Evolutionary conservation across 2,888 invertebrate genomes (phyloP), one percentile per base, ranked within the genome.

Genomic region (Synergus umbraculus): DNA sequence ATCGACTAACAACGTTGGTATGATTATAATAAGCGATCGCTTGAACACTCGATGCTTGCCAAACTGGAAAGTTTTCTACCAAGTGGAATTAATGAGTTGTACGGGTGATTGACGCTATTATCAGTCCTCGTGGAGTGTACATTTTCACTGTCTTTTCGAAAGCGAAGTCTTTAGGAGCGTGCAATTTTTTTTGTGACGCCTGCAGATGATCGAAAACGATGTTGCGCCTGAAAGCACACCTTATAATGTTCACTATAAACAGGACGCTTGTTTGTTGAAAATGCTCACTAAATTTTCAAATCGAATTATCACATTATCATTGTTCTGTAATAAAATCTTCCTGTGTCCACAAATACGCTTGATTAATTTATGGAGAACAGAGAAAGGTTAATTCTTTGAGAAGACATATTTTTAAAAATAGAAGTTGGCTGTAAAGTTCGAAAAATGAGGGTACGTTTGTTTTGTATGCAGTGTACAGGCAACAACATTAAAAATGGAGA

Each of bases 21-120:
- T 86, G 86, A 88, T 88, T 88, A 88, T 88, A 89, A 88, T 88
- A 85, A 88, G 87, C 84, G 87, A 88, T 89, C 89, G 90, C 87
- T 86, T 88, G 89, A 87, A 87, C 86, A 88, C 89, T 89, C 87
- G 87, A 88, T 89, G 90, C 89, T 89, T 90, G 88, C 88, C 90
- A 90, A 90, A 90, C 89, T 90, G 91, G 90, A 91, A 90, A 91
- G 89, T 88, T 89, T 90, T 87, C 88, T 86, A 86, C 89, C 89
- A 88, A 89, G 89, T 89, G 89, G 90, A 90, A 89, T 85, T 90
- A 89, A 89, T 89, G 86, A 85, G 85, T 83, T 82, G 81, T 86
- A 84, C 87, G 86, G 87, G 83, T 86, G 87, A 87, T 85, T 87
- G 87, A 85, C 86, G 87, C 85, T 85, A 87, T 87, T 87, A 86